These are phyloP conservation scores for Lophura nycthemera DNA, from an alignment of 2,113 vertebrate species.

Conservation along the genomic window DNA sequence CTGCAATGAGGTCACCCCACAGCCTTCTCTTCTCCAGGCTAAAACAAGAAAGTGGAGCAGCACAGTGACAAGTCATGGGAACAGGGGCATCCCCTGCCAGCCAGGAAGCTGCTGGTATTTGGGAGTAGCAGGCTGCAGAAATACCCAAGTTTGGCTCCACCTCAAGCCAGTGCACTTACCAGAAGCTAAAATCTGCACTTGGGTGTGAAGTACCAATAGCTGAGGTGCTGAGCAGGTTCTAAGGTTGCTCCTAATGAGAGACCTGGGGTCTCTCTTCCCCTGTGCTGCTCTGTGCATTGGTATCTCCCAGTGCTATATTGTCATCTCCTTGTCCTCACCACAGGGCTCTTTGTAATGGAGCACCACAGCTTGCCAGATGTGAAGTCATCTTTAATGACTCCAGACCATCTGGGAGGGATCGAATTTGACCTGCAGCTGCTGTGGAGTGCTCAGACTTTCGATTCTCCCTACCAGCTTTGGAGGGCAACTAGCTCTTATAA, in stretches of 20 bases:
- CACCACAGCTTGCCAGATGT: conserved; percentile 94
- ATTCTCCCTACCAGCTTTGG: conserved; percentile 97
- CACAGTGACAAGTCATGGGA: not conserved
- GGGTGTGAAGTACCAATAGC: not conserved
- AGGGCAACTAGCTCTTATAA: conserved; percentile 97
- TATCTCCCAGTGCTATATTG: accelerated
- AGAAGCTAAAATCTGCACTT: not conserved
- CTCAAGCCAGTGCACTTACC: not conserved
- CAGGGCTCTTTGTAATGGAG: conserved; percentile 94
- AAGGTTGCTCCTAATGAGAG: not conserved
- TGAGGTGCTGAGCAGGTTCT: not conserved
- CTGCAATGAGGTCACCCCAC: too few relatives aligned
- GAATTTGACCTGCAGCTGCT: conserved; percentile 94
- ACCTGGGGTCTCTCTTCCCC: not conserved
- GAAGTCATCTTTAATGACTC: conserved; percentile 89
- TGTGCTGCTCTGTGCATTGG: accelerated
- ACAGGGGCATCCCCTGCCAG: not conserved
- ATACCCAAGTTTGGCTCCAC: not conserved
- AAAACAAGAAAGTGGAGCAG: not conserved
- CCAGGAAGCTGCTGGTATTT: not conserved
- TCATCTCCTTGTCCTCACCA: not conserved
- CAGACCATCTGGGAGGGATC: conserved; percentile 94
- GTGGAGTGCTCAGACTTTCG: conserved; percentile 97
- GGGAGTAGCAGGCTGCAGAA: not conserved
- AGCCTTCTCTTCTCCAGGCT: too few relatives aligned